These are phyloP conservation scores for Microcebus lehilahytsara DNA, from an alignment of 2,113 vertebrate species.

Conservation along the genomic window DNA sequence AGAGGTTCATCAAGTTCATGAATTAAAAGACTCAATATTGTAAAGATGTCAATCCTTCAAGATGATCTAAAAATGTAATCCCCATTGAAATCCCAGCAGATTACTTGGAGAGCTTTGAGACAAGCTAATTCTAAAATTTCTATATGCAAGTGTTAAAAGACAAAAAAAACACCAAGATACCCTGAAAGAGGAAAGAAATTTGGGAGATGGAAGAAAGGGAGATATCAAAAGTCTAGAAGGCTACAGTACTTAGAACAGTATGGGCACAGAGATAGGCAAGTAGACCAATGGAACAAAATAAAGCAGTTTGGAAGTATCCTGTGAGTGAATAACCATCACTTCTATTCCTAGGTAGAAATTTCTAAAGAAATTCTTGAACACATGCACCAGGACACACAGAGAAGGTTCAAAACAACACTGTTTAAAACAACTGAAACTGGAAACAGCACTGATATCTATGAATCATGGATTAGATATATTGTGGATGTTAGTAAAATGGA, in stretches of 20 bases:
- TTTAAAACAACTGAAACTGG: not conserved
- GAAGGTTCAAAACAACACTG: not conserved
- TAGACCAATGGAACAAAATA: not conserved
- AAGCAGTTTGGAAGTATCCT: not conserved
- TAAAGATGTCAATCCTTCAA: slow-evolving; percentile 41
- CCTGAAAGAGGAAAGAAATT: not conserved
- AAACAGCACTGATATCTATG: not conserved
- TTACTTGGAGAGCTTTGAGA: slow-evolving; percentile 6
- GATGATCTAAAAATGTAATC: not conserved
- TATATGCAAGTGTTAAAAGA: not conserved
- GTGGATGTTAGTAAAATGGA: slow-evolving; percentile 19
- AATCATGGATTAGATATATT: not conserved
- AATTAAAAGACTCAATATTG: slow-evolving; percentile 2
- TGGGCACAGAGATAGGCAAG: not conserved
- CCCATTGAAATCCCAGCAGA: not conserved
- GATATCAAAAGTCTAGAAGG: not conserved
- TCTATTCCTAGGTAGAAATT: slow-evolving; percentile 13
- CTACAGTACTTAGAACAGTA: not conserved
- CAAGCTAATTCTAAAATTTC: not conserved
- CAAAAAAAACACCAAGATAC: not conserved
- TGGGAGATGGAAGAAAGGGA: not conserved
- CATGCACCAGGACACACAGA: not conserved
- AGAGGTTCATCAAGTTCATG: not conserved
- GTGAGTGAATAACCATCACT: not conserved
- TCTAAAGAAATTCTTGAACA: not conserved